phyloP scores from a whole-genome alignment of 2,113 vertebrate genomes.

The Vicugna pacos region DNA sequence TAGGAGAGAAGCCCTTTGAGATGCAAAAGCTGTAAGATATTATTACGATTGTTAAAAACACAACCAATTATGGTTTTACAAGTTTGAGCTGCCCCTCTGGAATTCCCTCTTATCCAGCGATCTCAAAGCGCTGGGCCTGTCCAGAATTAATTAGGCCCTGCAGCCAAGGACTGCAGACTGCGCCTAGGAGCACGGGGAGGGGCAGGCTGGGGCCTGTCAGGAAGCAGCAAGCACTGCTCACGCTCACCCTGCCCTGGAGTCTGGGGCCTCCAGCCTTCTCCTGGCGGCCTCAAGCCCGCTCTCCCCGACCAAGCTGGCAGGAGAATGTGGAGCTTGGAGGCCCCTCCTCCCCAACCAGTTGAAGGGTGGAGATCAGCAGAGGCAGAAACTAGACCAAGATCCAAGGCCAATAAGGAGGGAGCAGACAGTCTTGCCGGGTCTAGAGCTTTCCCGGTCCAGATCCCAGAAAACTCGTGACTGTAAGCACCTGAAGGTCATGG shows the following conservation, averaged over 20 bases:
- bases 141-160: conserved; percentile 27
- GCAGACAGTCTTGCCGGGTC: background rate
- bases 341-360: background rate
- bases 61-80: background rate
- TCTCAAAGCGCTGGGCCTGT: conserved; percentile 2
- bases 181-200: background rate
- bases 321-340: background rate
- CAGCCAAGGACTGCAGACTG: background rate
- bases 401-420: too few relatives aligned
- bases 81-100: conserved; percentile 50
- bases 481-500: background rate
- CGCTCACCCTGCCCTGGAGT: fast-evolving
- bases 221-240: background rate
- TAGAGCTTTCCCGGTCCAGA: background rate
- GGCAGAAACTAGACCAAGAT: background rate
- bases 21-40: background rate
- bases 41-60: background rate
- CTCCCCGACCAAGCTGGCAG: background rate
- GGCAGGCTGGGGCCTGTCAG: background rate
- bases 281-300: fast-evolving
- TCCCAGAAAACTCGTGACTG: background rate
- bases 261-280: background rate
- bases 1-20: background rate
- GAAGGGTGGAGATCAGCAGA: background rate
- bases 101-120: conserved; percentile 30